phyloP scores from a whole-genome alignment of 2,113 vertebrate genomes.

The Orcinus orca region DNA sequence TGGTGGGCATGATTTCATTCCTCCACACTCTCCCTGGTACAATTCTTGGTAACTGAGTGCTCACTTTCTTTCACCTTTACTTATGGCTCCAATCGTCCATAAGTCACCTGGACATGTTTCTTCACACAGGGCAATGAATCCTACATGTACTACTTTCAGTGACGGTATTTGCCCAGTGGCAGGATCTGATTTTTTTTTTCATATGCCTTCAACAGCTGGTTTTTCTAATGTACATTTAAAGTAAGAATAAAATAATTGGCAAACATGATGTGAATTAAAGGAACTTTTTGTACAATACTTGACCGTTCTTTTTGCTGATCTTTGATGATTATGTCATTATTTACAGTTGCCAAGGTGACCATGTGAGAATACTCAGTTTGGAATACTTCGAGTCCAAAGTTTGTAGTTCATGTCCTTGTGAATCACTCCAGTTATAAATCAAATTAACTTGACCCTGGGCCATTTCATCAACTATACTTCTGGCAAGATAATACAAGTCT shows the following conservation, averaged over 20 bases:
- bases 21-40: neutral
- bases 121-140: neutral
- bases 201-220: neutral
- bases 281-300: neutral
- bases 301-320: neutral
- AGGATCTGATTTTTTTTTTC: conserved; percentile 19
- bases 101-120: neutral
- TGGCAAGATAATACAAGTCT: conserved; percentile 53
- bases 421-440: neutral
- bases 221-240: neutral
- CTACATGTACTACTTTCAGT: neutral
- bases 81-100: neutral
- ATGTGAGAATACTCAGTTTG: conserved; percentile 22
- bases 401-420: neutral
- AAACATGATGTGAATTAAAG: neutral
- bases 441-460: conserved; percentile 15
- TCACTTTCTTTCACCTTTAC: neutral
- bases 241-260: neutral
- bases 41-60: neutral
- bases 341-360: conserved; percentile 44
- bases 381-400: neutral
- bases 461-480: conserved; percentile 14
- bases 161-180: neutral
- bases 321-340: conserved; percentile 29
- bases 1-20: neutral